Base-by-base conservation (phyloP, 2,888 invertebrate species). In the Sinelater perroti region DNA sequence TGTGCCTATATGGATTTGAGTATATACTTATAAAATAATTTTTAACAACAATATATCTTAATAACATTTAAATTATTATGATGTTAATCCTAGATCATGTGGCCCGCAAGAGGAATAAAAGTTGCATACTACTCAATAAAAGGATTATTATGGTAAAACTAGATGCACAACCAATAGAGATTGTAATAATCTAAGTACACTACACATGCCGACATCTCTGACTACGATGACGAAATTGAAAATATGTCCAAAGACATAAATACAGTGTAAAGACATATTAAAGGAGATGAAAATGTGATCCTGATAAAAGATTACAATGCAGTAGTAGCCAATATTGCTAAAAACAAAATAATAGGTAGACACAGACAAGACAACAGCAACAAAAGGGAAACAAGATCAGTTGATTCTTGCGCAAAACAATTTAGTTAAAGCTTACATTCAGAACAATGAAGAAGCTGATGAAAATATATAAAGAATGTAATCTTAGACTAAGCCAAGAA, bases 391-490 rank as follows among this genome's bases (percentile, higher is more conserved):
- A n/a, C 3, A 30, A 30, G 8, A 10, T 30, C 30, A n/a, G n/a
- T n/a, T n/a, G n/a, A n/a, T n/a, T n/a, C n/a, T n/a, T 30, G 30
- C n/a, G 30, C 30, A 30, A 30, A n/a, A 30, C 24, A 24, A 24
- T 6, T 24, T 24, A 7, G 24, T 24, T 6, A 24, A 6, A 24
- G 24, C 24, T 24, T 6, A 24, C 24, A 24, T 8, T 8, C 30
- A 10, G n/a, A n/a, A n/a, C n/a, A n/a, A n/a, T n/a, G n/a, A n/a
- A n/a, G n/a, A n/a, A n/a, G 3, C 11, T 30, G 5, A 4, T 5
- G 10, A 30, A n/a, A n/a, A 30, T 8, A 11, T 30, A 30, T 11
- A 30, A 30, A 30, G 30, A n/a, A 30, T n/a, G 11, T 30, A 30
- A 3, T 10, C 30, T 30, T 30, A 8, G 30, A 30, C 8, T 11